phyloP scores from a whole-genome alignment of 2,113 vertebrate genomes.

The Tupaia tana region DNA sequence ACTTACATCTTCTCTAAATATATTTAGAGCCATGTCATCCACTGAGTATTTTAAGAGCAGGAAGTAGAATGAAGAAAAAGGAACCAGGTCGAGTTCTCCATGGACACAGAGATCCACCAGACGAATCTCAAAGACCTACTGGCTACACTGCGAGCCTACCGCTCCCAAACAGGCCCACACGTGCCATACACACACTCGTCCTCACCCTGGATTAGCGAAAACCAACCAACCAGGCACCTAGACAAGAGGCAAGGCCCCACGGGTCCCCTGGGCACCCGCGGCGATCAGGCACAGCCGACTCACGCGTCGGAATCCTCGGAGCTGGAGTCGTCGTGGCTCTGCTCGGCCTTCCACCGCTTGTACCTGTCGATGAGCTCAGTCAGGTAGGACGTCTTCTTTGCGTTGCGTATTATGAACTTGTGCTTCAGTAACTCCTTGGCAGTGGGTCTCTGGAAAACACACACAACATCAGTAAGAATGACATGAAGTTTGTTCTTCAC shows the following conservation, averaged over 20 bases:
- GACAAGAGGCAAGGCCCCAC: rapidly evolving
- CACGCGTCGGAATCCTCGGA: constrained; percentile 95
- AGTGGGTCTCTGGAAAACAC: constrained; percentile 91
- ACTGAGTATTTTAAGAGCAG: not conserved
- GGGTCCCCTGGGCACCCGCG: too few species aligned
- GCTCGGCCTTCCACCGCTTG: constrained; percentile 96
- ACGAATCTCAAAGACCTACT: not conserved
- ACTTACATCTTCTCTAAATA: too few species aligned
- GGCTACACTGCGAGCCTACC: not conserved
- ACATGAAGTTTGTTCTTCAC: not conserved
- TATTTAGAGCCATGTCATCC: not conserved
- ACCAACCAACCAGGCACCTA: not conserved
- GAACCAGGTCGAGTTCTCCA: not conserved
- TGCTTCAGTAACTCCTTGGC: constrained; percentile 98
- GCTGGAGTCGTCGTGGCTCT: constrained; percentile 92
- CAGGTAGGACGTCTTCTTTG: constrained; percentile 97
- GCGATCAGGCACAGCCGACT: constrained; percentile 61
- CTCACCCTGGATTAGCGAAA: not conserved
- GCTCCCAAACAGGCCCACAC: too few species aligned
- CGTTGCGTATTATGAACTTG: constrained; percentile 94
- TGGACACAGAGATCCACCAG: rapidly evolving
- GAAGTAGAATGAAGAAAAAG: not conserved
- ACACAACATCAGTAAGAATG: not conserved
- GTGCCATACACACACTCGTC: not conserved
- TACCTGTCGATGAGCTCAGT: constrained; percentile 96